Base-by-base conservation (phyloP, 2,888 invertebrate genomes). In the Trichogramma dendrolimi region DNA sequence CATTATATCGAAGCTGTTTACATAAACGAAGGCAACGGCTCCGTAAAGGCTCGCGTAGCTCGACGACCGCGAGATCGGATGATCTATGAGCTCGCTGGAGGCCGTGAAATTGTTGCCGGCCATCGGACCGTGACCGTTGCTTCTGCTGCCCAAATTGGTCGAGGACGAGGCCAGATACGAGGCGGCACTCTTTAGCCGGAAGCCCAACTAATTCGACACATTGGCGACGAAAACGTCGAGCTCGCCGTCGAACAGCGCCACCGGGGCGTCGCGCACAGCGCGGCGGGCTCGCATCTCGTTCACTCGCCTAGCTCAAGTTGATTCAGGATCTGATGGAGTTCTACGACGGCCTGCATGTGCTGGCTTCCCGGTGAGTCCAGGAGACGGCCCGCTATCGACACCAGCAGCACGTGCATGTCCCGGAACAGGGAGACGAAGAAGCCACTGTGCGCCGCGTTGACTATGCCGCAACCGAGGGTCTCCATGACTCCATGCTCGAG, bases 311-410 rank as follows among this genome's bases (percentile, higher is more conserved):
- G 66, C 69, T 82, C 81, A 49, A 83, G 75, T 75, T 83, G 85
- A 60, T 83, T 81, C 67, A 87, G 76, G 73, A 84, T 80, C 69
- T 84, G 77, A 73, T 86, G 84, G 44, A 86, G 76, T 69, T 87
- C 86, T 40, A 81, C 76, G 51, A 86, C 76, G 8, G 80, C 78
- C 71, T 82, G 81, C 73, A 81, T 79, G 49, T 80, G 75, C 65
- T 79, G 75, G 63, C 69, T 76, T 5, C 81, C 82, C 1, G 81
- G 77, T 5, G 77, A 74, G 63, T 79, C 79, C 38, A 83, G 66
- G 40, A 80, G 72, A 59, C 79, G 77, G 10, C 78, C 76, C 2
- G 79, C 77, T 4, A 82, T 74, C 0, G 78, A 73, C 0, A 80
- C 77, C 2, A 83, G 70, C 27, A 82, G 63, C 41, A 78, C 77